Conservation (phyloP, 1,140 invertebrate species). For the Ridgeia piscesae region DNA sequence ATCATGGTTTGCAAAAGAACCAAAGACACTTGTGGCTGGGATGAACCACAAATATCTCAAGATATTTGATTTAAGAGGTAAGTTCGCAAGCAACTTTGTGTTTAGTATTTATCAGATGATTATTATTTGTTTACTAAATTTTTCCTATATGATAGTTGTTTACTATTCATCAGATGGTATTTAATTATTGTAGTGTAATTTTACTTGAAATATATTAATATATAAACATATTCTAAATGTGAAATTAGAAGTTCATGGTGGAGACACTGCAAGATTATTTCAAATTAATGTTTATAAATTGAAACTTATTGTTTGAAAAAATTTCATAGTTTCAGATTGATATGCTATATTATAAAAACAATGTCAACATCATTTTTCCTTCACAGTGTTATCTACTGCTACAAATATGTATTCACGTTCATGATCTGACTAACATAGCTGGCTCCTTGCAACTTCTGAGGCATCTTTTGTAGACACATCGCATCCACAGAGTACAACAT, state of each 20-base stretch:
- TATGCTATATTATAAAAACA: not conserved
- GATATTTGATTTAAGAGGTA: slow-evolving; percentile 89
- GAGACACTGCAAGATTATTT: no score
- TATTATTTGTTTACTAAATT: not conserved
- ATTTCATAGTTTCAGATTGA: not conserved
- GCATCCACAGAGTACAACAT: slow-evolving; percentile 71
- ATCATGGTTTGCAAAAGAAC: slow-evolving; percentile 77
- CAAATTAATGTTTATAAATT: not conserved
- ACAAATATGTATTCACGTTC: not conserved
- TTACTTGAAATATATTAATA: not conserved
- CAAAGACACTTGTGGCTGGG: slow-evolving; percentile 76
- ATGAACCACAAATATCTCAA: slow-evolving; percentile 87
- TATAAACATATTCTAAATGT: not conserved
- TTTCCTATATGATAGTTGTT: no score
- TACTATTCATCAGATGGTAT: not conserved
- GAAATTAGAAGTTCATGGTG: not conserved
- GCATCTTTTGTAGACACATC: slow-evolving; percentile 65
- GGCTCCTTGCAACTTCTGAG: not conserved
- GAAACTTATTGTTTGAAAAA: not conserved
- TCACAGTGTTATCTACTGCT: not conserved
- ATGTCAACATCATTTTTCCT: not conserved
- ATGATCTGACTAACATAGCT: not conserved
- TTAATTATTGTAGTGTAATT: not conserved
- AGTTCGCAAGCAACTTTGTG: not conserved
- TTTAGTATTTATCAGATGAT: not conserved